Evolutionary conservation across 2,797 vertebrate species (phyloP), one percentile per base, ranked within the genome.

Genomic region (Sitta carolinensis): DNA sequence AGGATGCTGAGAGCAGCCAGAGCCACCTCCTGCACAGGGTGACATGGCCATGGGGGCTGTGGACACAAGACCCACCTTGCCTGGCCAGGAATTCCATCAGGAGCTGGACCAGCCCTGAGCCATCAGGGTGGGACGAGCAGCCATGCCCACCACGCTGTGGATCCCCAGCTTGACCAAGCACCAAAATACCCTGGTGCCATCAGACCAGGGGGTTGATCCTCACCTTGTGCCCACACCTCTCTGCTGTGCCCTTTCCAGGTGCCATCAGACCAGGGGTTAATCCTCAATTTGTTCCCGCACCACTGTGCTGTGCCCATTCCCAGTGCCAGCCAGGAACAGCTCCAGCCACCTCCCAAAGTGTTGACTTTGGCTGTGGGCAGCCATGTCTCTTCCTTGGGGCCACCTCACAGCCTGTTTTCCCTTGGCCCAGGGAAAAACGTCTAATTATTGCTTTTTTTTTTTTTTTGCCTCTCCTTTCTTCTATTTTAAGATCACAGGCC

Each of bases 401-500:
- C 80, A 92, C 72, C 89, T 79, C 26, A 2, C 76, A 88, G 69
- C 34, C 43, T 38, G 54, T 78, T 93, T 93, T 81, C 23, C 68
- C 70, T 76, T 4, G 8, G 89, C 70, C 67, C 10, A 21, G 32
- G 62, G 61, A 58, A 61, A 89, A 94, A 81, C 0, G 3, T 48
- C 83, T 89, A n/a, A 63, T 92, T 91, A 40, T 12, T 76, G 11
- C 22, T 7, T 29, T 47, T 84, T 40, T 7, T 29, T 47, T 84
- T 40, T 67, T 38, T 30, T 45, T 32, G 62, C 25, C n/a, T 77
- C 59, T n/a, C 63, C 43, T 95, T 91, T 93, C 87, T 89, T 87
- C 93, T 96, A 84, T 95, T 94, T 94, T 94, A 86, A 95, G 87
- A 80, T 29, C 61, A 22, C 70, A 72, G 45, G 16, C 25, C 70